phyloP scores from a whole-genome alignment of 2,888 invertebrate genomes.

The Amblyteles armatorius region DNA sequence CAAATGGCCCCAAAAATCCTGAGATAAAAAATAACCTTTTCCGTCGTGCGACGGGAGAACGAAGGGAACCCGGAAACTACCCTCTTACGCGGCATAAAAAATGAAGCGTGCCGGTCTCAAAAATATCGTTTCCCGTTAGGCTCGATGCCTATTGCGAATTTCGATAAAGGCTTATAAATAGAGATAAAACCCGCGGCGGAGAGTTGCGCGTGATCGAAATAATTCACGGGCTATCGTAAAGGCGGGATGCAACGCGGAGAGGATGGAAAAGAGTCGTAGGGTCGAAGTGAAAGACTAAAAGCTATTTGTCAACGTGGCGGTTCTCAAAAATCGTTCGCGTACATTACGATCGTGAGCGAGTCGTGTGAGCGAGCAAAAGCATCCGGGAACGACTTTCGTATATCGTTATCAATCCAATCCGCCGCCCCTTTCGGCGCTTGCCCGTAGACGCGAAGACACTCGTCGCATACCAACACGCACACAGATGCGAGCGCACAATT shows the following conservation, averaged over 20 bases:
- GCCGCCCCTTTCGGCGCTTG: not conserved
- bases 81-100: constrained; percentile 7
- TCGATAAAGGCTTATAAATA: constrained; percentile 12
- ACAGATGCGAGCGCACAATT: not conserved
- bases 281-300: not conserved
- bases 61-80: constrained; percentile 24
- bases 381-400: constrained; percentile 7
- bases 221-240: constrained; percentile 15
- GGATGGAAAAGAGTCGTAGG: not conserved
- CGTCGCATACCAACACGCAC: not conserved
- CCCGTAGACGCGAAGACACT: not conserved
- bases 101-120: not conserved
- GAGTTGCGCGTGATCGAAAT: not conserved
- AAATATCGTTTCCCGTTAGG: not conserved
- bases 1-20: not conserved
- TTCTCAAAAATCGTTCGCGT: not conserved
- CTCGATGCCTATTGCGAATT: not conserved
- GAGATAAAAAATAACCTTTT: constrained; percentile 6
- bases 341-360: not conserved
- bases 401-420: constrained; percentile 16
- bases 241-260: not conserved
- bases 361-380: not conserved
- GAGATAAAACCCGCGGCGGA: not conserved
- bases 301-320: not conserved
- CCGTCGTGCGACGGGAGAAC: constrained; percentile 21